Base-by-base conservation (phyloP, 2,797 vertebrate species). In the Gambusia yucatana region DNA sequence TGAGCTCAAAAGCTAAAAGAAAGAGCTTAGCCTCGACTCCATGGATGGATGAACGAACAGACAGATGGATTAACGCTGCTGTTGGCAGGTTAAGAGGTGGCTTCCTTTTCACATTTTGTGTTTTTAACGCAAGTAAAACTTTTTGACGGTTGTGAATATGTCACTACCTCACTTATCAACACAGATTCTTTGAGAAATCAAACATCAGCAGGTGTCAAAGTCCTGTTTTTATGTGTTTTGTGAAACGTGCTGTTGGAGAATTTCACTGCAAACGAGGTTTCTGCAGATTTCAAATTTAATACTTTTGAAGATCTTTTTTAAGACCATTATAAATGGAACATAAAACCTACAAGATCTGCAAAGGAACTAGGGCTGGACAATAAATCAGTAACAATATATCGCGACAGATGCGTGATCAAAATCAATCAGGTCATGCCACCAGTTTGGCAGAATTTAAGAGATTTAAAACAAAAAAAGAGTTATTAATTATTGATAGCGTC, bases 201-300 rank as follows among this genome's bases (percentile, higher is more conserved):
- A 69, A 46, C 25, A 28, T 70, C 25, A 16, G 4, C 44, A 41
- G 20, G 63, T 22, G 33, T 39, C 36, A 14, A 20, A 65, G 8
- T n/a, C 22, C 22, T 69, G 36, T 43, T 69, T 41, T 43, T 1
- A 43, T 2, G 22, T 13, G 22, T 41, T 25, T 41, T 43, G 22
- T 70, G 25, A 70, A 70, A 70, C 0, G 25, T n/a, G 11, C 17
- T 16, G 25, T n/a, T 44, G 41, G 41, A 44, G 6, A 10, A 22
- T 52, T 86, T 81, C 75, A 48, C 47, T 48, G 47, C 20, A 48
- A 6, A 20, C 17, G 22, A 50, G 48, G 6, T 8, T 50, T 50
- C 20, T 50, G 20, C 48, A 50, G 6, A 50, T 50, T 50, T 17
- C 20, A 50, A 50, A 22, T 50, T 0, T 50, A 22, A 22, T 50